Evolutionary conservation across 2,797 vertebrate species (phyloP), one percentile per base, ranked within the genome.

Genomic region (Dendrocincla tyrannina): DNA sequence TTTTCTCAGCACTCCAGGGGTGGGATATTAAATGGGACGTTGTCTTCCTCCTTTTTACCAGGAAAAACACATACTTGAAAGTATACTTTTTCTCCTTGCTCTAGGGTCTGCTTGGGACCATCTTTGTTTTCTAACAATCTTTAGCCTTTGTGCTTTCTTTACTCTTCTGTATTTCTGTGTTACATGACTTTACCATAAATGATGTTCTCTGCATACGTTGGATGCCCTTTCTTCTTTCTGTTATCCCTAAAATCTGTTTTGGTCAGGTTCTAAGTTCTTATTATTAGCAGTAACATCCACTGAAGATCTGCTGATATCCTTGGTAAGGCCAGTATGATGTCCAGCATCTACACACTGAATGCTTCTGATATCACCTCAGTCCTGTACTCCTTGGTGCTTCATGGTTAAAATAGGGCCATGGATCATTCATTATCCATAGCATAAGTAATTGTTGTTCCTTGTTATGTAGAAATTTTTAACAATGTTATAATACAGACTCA

Each of bases 41-140:
- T 23, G 1, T 72, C 44, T 63, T 84, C n/a, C 15, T 63, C 5
- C 10, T 59, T 27, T 63, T 50, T 72, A 6, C 30, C n/a, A 68
- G 46, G 30, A 80, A 76, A 84, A 76, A 84, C 13, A 27, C 14
- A 5, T 6, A 72, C 19, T 68, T 64, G 28, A 72, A 76, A 67
- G 17, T 47, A 9, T 6, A 12, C 5, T 5, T 68, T 79, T 77
- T 12, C 4, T 76, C 11, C 20, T 80, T 0, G 0, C 8, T 68
- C 10, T 55, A 50, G n/a, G 22, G 7, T 67, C 22, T 59, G 17
- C 25, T 37, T 33, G 4, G 27, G 30, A 46, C 9, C 1, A 16
- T 80, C 80, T 58, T n/a, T 55, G 13, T 47, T 74, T 89, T 66
- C 17, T 24, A 66, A 11, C 22, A 70, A 35, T 10, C 6, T 69